A percentile compares a stretch with the other conserved stretches of the same genome.
Evolutionary conservation across 2,888 invertebrate species (phyloP).

Genomic region (Caprella mutica): DNA sequence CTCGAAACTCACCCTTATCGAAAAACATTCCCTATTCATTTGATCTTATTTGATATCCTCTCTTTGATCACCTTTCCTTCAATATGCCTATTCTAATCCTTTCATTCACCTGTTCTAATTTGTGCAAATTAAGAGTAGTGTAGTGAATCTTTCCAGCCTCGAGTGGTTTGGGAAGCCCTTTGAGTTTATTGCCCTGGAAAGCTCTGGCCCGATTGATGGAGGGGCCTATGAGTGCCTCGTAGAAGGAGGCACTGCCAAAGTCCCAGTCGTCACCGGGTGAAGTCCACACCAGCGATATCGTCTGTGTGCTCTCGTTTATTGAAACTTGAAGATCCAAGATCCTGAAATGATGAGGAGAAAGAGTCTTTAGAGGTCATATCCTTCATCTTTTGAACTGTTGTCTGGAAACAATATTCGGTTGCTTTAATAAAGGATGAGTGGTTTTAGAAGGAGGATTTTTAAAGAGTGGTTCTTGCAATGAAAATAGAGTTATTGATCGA

Average conservation of each 20-base stretch:
- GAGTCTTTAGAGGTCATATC: no score
- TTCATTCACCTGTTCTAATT: conserved; percentile 22
- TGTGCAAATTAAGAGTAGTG: conserved; percentile 24
- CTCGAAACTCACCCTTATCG: no score
- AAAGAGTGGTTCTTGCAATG: no score
- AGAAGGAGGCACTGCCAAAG: conserved; percentile 20
- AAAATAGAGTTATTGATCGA: no score
- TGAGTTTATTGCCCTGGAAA: conserved; percentile 26
- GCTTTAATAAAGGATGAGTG: no score
- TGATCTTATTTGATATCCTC: no score
- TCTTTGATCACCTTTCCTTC: no score
- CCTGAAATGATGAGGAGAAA: no score
- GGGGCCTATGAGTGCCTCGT: conserved; percentile 28
- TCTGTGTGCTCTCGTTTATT: conserved; percentile 44
- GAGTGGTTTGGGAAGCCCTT: conserved; percentile 25
- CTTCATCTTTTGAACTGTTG: no score
- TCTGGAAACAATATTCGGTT: no score
- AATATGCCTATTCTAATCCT: not conserved
- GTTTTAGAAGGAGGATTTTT: no score
- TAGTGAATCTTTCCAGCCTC: conserved; percentile 21
- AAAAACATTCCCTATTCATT: no score
- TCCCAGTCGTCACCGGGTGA: conserved; percentile 46
- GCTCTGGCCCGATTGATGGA: conserved; percentile 23
- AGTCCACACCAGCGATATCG: conserved; percentile 49
- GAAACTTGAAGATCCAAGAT: conserved; percentile 49